Evolutionary conservation across 2,888 invertebrate species (phyloP), one percentile per base, ranked within the genome.

Genomic region (Uloborus plumipes): DNA sequence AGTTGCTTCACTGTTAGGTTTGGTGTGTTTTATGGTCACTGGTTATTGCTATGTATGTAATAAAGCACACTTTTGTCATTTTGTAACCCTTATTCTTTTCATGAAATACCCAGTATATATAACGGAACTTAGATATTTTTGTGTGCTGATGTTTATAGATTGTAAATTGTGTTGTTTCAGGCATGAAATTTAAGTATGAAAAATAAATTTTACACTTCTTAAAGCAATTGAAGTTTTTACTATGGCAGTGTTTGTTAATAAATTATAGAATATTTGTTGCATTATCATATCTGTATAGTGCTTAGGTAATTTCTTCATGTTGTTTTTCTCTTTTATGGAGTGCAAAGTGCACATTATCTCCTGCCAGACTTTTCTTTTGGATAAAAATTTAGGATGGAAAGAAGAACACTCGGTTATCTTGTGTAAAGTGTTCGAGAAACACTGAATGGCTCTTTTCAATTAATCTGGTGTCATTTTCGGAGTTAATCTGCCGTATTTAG

Each of bases 41-140:
- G 77, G 77, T 83, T 83, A 83, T 73, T 73, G 76, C 83, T 83
- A 73, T 77, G 83, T 83, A 77, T 83, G 83, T 83, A 77, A 73
- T 70, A 77, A 83, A 83, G 77, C 81, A 82, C 83, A 83, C 65
- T 64, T 74, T 77, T 72, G 77, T 77, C 72, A 49, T 53, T 73
- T 83, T 81, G 76, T 76, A 76, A 82, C 81, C 67, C 70, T 74
- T 82, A 51, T 64, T 67, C 53, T 71, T 67, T 67, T 50, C 71
- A 66, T 71, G 15, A 39, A 51, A 49, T 74, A 66, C 50, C 69
- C 49, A 51, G 51, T 66, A 69, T 77, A 77, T 77, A 77, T 83
- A 72, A 83, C 70, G 67, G 83, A 83, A 77, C 76, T 76, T 83
- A 83, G 83, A 69, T 83, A 83, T 83, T 83, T 83, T 83, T 83